Evolutionary conservation across 2,888 invertebrate genomes (phyloP).

Genomic region (Bruchidius siliquastri): DNA sequence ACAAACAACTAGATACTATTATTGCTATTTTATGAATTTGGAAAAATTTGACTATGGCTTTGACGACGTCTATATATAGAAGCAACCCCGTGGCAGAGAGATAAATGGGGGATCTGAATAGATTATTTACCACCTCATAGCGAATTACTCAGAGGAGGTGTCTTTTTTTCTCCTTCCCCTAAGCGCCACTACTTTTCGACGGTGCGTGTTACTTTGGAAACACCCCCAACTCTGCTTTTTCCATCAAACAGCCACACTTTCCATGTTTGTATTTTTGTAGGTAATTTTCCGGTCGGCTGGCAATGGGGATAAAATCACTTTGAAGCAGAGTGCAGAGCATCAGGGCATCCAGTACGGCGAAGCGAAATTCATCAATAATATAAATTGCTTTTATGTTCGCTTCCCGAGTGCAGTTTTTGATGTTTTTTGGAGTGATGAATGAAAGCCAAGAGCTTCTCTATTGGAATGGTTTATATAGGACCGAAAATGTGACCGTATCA

Average conservation of each 20-base stretch:
- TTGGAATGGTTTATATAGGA: neutral
- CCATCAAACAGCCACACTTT: neutral
- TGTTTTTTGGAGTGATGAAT: neutral
- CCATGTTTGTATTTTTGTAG: neutral
- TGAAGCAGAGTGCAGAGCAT: neutral
- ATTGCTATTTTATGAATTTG: no score
- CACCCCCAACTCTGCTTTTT: neutral
- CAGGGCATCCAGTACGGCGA: neutral
- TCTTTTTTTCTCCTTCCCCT: neutral
- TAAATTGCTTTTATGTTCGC: neutral
- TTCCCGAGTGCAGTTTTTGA: neutral
- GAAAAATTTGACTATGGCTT: no score
- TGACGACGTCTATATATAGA: no score
- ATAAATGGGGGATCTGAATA: neutral
- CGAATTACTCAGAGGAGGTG: neutral
- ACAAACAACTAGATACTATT: no score
- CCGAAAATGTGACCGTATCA: neutral
- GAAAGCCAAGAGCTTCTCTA: neutral
- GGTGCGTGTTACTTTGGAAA: neutral
- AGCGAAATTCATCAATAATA: neutral
- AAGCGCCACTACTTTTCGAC: no score
- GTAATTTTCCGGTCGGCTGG: neutral
- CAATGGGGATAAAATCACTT: neutral
- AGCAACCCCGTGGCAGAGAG: no score
- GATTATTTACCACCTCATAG: neutral